Evolutionary conservation across 1,140 invertebrate species (phyloP).

Genomic region (Brachionus calyciflorus): DNA sequence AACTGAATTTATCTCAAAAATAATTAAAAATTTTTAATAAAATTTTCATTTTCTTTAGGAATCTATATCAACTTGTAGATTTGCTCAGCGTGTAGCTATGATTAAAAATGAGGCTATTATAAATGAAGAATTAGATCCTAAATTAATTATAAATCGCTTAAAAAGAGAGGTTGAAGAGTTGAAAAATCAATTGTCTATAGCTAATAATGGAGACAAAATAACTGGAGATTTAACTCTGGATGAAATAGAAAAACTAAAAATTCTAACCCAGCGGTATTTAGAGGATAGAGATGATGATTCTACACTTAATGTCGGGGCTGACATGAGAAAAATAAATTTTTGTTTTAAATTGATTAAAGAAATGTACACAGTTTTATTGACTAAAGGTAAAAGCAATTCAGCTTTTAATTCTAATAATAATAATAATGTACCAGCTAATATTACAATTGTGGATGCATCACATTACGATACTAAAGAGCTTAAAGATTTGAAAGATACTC

Average conservation of each 20-base stretch:
- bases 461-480: constrained; percentile 57
- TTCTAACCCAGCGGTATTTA: constrained; percentile 53
- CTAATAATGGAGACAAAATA: constrained; percentile 40
- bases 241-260: constrained; percentile 53
- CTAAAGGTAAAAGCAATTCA: constrained; percentile 15
- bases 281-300: constrained; percentile 56
- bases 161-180: constrained; percentile 60
- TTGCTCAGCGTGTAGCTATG: constrained; percentile 68
- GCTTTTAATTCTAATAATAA: not conserved
- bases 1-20: not conserved
- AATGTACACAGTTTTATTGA: constrained; percentile 49
- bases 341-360: constrained; percentile 51
- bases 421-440: constrained; percentile 47
- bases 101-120: constrained; percentile 65
- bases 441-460: constrained; percentile 50
- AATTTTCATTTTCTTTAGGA: constrained; percentile 56
- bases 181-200: constrained; percentile 58
- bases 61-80: constrained; percentile 69
- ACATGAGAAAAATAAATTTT: constrained; percentile 59
- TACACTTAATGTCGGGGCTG: constrained; percentile 54
- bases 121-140: constrained; percentile 65
- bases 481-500: constrained; percentile 54
- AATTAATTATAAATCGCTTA: constrained; percentile 62
- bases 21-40: not conserved
- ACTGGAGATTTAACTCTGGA: constrained; percentile 42